Evolutionary conservation across 2,113 vertebrate species (phyloP).

Genomic region (Dryoscopus gambensis): DNA sequence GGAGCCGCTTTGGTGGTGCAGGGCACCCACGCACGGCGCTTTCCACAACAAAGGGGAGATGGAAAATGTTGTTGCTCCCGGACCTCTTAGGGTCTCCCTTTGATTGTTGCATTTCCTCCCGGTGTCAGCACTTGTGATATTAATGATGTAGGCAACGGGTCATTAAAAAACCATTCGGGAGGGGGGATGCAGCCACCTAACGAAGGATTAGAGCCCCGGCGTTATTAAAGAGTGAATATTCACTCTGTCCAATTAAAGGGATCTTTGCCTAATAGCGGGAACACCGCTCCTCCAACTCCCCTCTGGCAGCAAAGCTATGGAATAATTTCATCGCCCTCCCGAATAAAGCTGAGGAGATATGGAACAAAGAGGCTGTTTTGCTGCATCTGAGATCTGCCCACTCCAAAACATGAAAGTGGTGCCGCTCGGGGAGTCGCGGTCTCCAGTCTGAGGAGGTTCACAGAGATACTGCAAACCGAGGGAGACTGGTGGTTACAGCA

Average conservation of each 20-base stretch:
- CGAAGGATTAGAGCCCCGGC: slow-evolving; percentile 34
- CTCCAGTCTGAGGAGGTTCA: neutral
- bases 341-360: neutral
- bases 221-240: slow-evolving; percentile 53
- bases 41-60: slow-evolving; percentile 37
- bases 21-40: rapidly evolving
- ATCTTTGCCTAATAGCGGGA: slow-evolving; percentile 23
- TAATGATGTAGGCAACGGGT: slow-evolving; percentile 41
- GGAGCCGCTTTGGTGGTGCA: neutral
- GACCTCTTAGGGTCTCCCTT: slow-evolving; percentile 49
- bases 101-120: slow-evolving; percentile 44
- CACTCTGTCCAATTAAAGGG: slow-evolving; percentile 52
- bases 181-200: neutral
- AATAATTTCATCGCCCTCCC: slow-evolving; percentile 24
- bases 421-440: rapidly evolving
- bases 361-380: slow-evolving; percentile 9
- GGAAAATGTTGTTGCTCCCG: neutral
- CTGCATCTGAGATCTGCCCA: neutral
- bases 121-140: slow-evolving; percentile 49
- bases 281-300: neutral
- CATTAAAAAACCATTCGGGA: slow-evolving; percentile 47
- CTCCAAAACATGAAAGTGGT: neutral
- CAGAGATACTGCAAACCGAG: neutral
- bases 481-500: neutral
- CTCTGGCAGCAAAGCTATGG: slow-evolving; percentile 27